phyloP scores from a whole-genome alignment of 2,113 vertebrate species.

The Saimiri boliviensis region DNA sequence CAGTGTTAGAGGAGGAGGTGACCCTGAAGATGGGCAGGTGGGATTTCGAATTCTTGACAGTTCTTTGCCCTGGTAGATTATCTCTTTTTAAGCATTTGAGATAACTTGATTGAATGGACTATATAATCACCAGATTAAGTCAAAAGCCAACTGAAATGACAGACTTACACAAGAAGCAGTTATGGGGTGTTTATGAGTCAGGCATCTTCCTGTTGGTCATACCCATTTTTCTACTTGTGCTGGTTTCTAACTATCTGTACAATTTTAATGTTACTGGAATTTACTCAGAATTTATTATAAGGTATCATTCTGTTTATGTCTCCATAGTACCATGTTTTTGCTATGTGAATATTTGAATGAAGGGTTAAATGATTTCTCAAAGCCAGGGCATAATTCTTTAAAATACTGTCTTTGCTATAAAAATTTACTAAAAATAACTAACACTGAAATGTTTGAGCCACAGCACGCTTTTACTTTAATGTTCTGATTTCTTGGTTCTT shows the following conservation, averaged over 20 bases:
- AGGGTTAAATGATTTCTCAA: slow-evolving; percentile 11
- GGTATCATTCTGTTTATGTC: not conserved
- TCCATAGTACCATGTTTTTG: not conserved
- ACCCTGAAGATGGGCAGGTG: not conserved
- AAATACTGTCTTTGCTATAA: not conserved
- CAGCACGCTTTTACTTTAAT: not conserved
- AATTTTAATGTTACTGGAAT: not conserved
- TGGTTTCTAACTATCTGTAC: not conserved
- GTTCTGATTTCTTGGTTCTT: not conserved
- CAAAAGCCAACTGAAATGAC: not conserved
- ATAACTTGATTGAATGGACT: not conserved
- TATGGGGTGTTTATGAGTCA: not conserved
- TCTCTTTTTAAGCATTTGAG: not conserved
- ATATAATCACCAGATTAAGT: not conserved
- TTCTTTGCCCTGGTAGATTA: not conserved
- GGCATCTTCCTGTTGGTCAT: not conserved
- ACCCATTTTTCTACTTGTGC: not conserved
- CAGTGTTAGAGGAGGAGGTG: not conserved
- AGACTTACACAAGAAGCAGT: not conserved
- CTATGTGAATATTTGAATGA: not conserved
- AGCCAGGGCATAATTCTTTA: not conserved
- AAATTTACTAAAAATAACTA: slow-evolving; percentile 18
- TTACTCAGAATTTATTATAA: slow-evolving; percentile 46
- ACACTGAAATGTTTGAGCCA: not conserved
- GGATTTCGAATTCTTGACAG: not conserved